phyloP scores from a whole-genome alignment of 2,888 invertebrate species.

The Zygogramma bicolorata region DNA sequence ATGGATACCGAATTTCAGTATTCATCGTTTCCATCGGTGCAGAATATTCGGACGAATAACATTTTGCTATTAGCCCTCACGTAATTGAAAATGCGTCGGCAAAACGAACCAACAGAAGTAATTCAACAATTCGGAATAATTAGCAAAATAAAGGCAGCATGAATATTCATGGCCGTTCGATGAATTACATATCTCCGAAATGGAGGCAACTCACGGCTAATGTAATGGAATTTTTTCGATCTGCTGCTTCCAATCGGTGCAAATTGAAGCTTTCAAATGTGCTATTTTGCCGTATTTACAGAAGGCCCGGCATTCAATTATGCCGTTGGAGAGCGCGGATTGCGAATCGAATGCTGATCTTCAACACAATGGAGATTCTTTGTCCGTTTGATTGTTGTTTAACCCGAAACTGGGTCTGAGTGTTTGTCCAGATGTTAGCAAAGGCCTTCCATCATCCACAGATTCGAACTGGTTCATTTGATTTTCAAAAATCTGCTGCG shows the following conservation, averaged over 20 bases:
- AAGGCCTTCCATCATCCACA: too few relatives aligned
- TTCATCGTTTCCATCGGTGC: not conserved
- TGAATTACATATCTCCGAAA: conserved; percentile 7
- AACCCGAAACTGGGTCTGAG: too few relatives aligned
- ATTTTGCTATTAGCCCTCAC: conserved; percentile 21
- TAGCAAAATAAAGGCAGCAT: conserved; percentile 38
- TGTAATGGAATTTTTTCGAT: conserved; percentile 30
- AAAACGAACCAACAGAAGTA: conserved; percentile 39
- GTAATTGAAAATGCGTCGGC: conserved; percentile 32
- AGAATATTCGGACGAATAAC: not conserved
- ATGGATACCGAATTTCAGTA: too few relatives aligned
- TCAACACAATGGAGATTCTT: too few relatives aligned
- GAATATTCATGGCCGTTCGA: conserved; percentile 32
- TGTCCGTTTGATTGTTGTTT: too few relatives aligned
- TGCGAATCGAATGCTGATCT: too few relatives aligned
- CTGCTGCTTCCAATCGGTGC: conserved; percentile 1
- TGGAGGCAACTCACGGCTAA: conserved; percentile 24
- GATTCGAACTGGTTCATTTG: too few relatives aligned
- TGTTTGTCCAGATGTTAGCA: too few relatives aligned
- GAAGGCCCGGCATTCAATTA: not conserved
- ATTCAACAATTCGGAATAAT: conserved; percentile 38
- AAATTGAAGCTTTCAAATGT: conserved; percentile 4
- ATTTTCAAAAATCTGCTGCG: too few relatives aligned
- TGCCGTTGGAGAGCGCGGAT: not conserved
- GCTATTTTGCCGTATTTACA: not conserved